Evolutionary conservation across 2,888 invertebrate genomes (phyloP), one percentile per base, ranked within the genome.

Genomic region (Odiellus spinosus): DNA sequence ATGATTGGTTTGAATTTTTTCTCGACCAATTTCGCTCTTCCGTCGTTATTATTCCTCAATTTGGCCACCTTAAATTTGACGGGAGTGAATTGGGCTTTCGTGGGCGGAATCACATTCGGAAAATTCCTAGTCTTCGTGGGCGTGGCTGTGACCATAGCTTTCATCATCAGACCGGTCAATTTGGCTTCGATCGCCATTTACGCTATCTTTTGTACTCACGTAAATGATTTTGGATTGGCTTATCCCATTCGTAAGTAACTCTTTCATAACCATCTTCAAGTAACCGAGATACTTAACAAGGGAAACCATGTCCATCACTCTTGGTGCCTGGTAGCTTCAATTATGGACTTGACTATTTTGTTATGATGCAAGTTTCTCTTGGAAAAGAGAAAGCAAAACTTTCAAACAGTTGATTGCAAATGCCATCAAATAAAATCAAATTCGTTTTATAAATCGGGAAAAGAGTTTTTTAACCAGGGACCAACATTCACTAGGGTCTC

Each of bases 181-280:
- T 75, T 81, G 54, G 85, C 85, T 3, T 75, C 81, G 59, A 85
- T 87, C 40, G 91, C 88, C 12, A 73, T 93, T 49, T 84, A 86
- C 72, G 85, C 85, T 15, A 91, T 93, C 61, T 93, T 93, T 66
- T 83, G 85, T 59, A 91, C 93, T 0, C 91, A 93, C 64, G 90
- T 90, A 63, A 93, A 93, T 72, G 93, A 95, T 67, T 93, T 93
- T 70, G 93, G 93, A 14, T 76, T 95, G 57, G 93, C 93, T 51
- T 90, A 82, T 69, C 93, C 93, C n/a, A 63, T 67, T 6, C 55
- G 67, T 67, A 58, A 62, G 45, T n/a, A 32, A 26, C 26, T 26
- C n/a, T n/a, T n/a, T n/a, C n/a, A n/a, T n/a, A n/a, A n/a, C n/a
- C n/a, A n/a, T n/a, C n/a, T 26, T 26, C 5, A 26, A 26, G 8